phyloP scores from a whole-genome alignment of 37 sponge, comb jelly and placozoan species.

The Ephydatia muelleri region DNA sequence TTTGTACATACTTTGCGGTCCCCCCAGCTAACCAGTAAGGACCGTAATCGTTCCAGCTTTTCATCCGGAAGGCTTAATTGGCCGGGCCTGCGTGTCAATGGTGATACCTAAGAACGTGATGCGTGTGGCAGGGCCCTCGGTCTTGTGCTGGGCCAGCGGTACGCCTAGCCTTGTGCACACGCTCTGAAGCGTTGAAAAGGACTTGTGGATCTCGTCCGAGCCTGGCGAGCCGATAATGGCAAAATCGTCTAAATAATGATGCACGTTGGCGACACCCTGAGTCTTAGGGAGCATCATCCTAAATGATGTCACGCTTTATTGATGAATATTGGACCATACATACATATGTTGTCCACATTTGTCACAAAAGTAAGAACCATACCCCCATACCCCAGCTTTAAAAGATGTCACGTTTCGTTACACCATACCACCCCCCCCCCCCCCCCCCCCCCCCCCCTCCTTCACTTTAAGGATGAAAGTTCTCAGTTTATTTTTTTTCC shows the following conservation, averaged over 20 bases:
- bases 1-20: not conserved
- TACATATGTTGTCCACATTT: too few species aligned
- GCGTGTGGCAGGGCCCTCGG: constrained; percentile 43
- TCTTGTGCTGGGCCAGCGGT: constrained; percentile 48
- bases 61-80: not conserved
- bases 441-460: too few species aligned
- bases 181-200: not conserved
- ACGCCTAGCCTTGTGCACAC: constrained; percentile 35
- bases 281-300: too few species aligned
- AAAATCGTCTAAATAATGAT: constrained; percentile 50
- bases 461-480: too few species aligned
- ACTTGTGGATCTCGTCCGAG: not conserved
- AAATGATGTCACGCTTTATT: too few species aligned
- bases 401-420: too few species aligned
- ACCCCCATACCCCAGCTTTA: too few species aligned
- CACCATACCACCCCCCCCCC: too few species aligned
- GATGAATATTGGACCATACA: too few species aligned
- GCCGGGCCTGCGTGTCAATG: constrained; percentile 8
- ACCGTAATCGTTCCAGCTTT: constrained; percentile 8
- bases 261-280: too few species aligned
- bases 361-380: too few species aligned
- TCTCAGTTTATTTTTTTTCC: too few species aligned
- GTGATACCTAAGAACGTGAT: constrained; percentile 48
- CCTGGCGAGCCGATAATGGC: constrained; percentile 32
- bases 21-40: not conserved